phyloP scores from a whole-genome alignment of 1,140 invertebrate species.

The Drosophila murphyi region DNA sequence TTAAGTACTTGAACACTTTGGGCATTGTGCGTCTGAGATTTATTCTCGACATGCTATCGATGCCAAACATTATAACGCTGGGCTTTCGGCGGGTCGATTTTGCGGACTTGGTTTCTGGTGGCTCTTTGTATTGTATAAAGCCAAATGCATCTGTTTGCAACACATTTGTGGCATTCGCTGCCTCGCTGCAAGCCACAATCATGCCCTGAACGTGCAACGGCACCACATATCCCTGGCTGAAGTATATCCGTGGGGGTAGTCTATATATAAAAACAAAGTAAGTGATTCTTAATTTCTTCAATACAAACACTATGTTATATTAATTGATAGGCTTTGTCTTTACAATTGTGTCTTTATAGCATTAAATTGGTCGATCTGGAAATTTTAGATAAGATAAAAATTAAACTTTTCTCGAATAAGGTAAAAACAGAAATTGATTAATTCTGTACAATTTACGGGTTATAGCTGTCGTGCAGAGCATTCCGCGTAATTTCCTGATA shows the following conservation, averaged over 20 bases:
- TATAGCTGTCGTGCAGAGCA: constrained; percentile 40
- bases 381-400: too few species aligned
- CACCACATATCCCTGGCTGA: constrained; percentile 55
- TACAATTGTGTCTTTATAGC: too few species aligned
- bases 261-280: not conserved
- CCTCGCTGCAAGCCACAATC: constrained; percentile 49
- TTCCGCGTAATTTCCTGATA: constrained; percentile 60
- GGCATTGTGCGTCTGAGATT: constrained; percentile 82
- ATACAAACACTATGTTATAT: not conserved
- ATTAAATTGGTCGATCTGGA: too few species aligned
- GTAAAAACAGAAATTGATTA: not conserved
- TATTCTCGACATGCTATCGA: constrained; percentile 70
- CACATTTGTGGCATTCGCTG: constrained; percentile 47
- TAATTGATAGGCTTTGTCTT: too few species aligned
- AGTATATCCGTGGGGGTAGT: constrained; percentile 40
- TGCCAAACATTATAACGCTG: constrained; percentile 71
- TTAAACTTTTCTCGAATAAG: too few species aligned
- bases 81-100: constrained; percentile 43
- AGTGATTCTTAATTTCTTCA: not conserved
- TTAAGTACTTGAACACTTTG: constrained; percentile 57
- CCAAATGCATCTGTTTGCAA: constrained; percentile 53
- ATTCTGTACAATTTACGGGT: constrained; percentile 44
- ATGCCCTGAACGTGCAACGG: constrained; percentile 55
- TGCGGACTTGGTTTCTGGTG: not conserved
- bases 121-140: constrained; percentile 40